Evolutionary conservation across 2,797 vertebrate genomes (phyloP), one percentile per base, ranked within the genome.

Genomic region (Hydrolagus colliei): DNA sequence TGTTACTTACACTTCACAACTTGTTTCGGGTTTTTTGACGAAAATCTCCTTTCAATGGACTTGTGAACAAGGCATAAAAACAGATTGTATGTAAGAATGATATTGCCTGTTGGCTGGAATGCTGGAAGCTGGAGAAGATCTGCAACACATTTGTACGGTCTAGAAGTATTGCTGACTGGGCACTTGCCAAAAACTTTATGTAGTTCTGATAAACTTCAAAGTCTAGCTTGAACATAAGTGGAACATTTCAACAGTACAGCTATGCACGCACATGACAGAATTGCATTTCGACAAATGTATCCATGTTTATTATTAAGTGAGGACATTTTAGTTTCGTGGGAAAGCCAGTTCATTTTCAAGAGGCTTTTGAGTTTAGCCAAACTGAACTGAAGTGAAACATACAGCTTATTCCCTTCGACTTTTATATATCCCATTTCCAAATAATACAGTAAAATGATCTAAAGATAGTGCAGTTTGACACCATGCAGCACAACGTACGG

Each of bases 141-240:
- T 95, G 94, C 90, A 91, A 90, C 91, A 89, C 90, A 95, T 95
- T 52, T 95, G 95, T 92, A 94, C 93, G 92, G 93, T 94, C 93
- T 95, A 92, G 90, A 92, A 94, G 94, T 84, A 84, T 68, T 84
- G 79, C 65, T 88, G 91, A 90, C 91, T 94, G 93, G 93, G 94
- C 12, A 9, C 91, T 93, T 94, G 95, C 95, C 94, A 95, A 90
- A 89, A 92, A 87, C 87, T 86, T 86, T 87, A 85, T 87, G 75
- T 73, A 93, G 91, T 93, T 93, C 92, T 94, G 93, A 94, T 94
- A 93, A 93, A 94, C 94, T 95, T 95, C 94, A 95, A 96, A 95
- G 95, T 92, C 92, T 93, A 93, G 93, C 86, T 91, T 85, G 72
- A 89, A 92, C 92, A 94, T 95, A 93, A 87, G 87, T 86, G 79